Percentiles rank a stretch among this genome's conserved stretches.
Evolutionary conservation across 1,140 invertebrate genomes (phyloP).

Genomic region (Trachymyrmex cornetzi): DNA sequence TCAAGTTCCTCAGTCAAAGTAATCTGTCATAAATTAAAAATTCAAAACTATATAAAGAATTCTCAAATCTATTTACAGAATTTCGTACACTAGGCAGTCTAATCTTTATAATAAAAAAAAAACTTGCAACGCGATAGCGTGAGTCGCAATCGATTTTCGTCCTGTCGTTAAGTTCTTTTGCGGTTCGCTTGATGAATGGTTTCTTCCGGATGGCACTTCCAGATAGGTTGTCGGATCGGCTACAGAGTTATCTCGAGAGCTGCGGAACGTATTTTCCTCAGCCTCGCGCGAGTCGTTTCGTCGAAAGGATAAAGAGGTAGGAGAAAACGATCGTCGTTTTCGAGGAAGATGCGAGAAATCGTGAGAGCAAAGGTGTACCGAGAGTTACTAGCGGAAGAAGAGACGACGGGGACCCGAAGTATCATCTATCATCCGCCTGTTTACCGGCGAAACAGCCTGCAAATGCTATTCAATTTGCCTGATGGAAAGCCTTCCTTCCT

Average conservation of each 20-base stretch:
- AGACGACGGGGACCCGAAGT: slow-evolving; percentile 48
- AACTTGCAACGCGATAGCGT: not conserved
- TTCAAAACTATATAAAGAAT: not conserved
- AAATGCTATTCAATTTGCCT: slow-evolving; percentile 81
- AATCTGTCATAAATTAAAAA: not conserved
- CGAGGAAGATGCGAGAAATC: slow-evolving; percentile 38
- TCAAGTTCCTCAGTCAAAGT: not conserved
- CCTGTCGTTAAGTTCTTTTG: slow-evolving; percentile 54
- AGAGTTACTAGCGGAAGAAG: slow-evolving; percentile 56
- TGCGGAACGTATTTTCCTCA: slow-evolving; percentile 47
- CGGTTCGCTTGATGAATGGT: slow-evolving; percentile 56
- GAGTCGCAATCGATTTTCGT: slow-evolving; percentile 34
- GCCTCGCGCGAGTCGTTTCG: slow-evolving; percentile 20
- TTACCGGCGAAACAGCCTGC: slow-evolving; percentile 77
- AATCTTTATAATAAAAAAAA: slow-evolving; percentile 13
- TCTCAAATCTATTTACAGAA: not conserved
- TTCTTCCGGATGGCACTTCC: slow-evolving; percentile 56
- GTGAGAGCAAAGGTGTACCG: slow-evolving; percentile 46
- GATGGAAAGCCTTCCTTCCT: slow-evolving; percentile 77
- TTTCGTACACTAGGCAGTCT: not conserved
- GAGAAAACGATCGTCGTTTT: slow-evolving; percentile 48
- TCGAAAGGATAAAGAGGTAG: slow-evolving; percentile 57
- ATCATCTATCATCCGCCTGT: slow-evolving; percentile 79
- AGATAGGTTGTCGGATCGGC: slow-evolving; percentile 51
- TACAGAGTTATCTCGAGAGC: slow-evolving; percentile 45